These are phyloP conservation scores for Protomyctophum bolini DNA, from an alignment of 2,113 vertebrate genomes.

Conservation along the genomic window DNA sequence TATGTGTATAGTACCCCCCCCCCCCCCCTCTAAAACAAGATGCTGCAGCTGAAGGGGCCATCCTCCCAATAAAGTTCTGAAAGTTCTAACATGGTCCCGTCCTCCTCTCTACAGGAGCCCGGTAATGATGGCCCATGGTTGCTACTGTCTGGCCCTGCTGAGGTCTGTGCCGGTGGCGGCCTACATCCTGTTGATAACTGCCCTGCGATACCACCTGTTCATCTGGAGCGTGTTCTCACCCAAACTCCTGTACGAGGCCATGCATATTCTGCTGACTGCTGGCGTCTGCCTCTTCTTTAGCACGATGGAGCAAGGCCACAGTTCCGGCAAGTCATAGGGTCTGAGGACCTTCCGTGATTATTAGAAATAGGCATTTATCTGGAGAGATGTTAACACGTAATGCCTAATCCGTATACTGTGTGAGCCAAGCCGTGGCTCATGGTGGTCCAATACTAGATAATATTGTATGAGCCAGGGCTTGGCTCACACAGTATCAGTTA, in stretches of 20 bases:
- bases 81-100: not conserved
- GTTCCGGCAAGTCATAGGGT: conserved; percentile 39
- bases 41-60: too few species aligned
- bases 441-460: too few species aligned
- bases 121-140: conserved; percentile 83
- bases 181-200: conserved; percentile 88
- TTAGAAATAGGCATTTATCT: too few species aligned
- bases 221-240: conserved; percentile 99
- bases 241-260: conserved; percentile 94
- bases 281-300: conserved; percentile 86
- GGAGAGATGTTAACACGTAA: too few species aligned
- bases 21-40: too few species aligned
- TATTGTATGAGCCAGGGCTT: too few species aligned
- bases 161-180: conserved; percentile 83
- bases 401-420: too few species aligned
- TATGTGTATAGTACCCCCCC: too few species aligned
- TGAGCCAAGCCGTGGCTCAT: too few species aligned
- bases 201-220: conserved; percentile 94
- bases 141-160: conserved; percentile 90
- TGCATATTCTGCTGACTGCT: conserved; percentile 86
- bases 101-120: conserved; percentile 75
- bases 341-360: not conserved
- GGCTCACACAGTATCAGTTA: too few species aligned
- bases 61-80: too few species aligned
- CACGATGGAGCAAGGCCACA: conserved; percentile 83